phyloP scores from a whole-genome alignment of 2,113 vertebrate genomes.

The Cercopithecus mona region DNA sequence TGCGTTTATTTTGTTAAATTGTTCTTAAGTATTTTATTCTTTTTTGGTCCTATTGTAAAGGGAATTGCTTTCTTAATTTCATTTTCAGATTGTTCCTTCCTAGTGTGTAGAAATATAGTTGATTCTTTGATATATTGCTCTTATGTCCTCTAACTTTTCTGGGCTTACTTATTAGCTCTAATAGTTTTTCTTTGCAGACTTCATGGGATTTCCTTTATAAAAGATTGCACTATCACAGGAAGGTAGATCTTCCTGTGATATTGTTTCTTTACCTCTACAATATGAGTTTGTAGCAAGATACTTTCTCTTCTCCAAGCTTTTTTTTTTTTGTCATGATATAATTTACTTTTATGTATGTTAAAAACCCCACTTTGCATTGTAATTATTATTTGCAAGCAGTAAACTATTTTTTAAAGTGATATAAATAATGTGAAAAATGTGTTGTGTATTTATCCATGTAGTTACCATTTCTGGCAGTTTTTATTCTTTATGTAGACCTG shows the following conservation, averaged over 20 bases:
- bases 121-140: background rate
- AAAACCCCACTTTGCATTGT: background rate
- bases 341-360: background rate
- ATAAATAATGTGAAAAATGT: background rate
- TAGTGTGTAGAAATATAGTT: background rate
- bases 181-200: background rate
- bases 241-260: background rate
- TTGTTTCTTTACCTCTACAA: background rate
- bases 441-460: background rate
- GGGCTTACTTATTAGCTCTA: background rate
- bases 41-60: background rate
- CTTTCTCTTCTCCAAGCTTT: background rate
- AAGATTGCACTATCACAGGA: background rate
- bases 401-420: background rate
- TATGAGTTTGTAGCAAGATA: background rate
- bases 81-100: background rate
- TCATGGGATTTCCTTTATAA: background rate
- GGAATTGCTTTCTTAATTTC: background rate
- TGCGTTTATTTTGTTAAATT: background rate
- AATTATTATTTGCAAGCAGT: background rate
- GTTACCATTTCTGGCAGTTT: background rate
- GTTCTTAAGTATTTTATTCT: background rate
- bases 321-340: background rate
- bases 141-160: background rate
- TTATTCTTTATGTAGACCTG: background rate